A percentile compares a stretch with the other conserved stretches of the same genome.
These are phyloP conservation scores for Microcebus ravelobensis DNA, from an alignment of 2,113 vertebrate species.

Conservation along the genomic window DNA sequence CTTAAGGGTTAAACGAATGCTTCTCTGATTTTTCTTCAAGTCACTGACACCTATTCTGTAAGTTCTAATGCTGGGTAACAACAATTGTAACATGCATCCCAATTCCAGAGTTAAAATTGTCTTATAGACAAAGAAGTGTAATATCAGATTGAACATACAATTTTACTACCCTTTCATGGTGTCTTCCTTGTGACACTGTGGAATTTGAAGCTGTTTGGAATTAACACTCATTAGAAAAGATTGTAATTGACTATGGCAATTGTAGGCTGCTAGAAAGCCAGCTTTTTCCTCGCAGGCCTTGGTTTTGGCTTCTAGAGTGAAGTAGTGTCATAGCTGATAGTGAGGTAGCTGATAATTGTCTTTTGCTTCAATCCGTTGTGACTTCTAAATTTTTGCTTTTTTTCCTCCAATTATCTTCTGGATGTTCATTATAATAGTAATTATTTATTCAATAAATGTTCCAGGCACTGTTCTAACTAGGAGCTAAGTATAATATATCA, in stretches of 20 bases:
- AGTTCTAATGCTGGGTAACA: not conserved
- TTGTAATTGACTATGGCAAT: not conserved
- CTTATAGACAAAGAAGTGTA: slow-evolving; percentile 6
- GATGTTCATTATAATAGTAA: slow-evolving; percentile 1
- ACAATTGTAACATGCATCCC: not conserved
- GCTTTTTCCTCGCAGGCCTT: not conserved
- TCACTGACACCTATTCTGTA: not conserved
- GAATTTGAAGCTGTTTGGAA: slow-evolving; percentile 41
- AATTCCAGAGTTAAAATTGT: slow-evolving; percentile 5
- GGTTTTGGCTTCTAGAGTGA: not conserved
- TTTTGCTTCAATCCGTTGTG: slow-evolving; percentile 12
- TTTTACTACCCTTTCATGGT: not conserved
- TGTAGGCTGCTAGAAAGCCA: slow-evolving; percentile 11
- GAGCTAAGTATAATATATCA: not conserved
- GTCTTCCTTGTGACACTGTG: not conserved
- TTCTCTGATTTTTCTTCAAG: slow-evolving; percentile 4
- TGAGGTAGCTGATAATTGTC: not conserved
- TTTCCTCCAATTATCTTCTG: not conserved
- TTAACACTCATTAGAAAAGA: not conserved
- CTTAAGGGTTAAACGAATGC: slow-evolving; percentile 7
- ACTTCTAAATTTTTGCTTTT: not conserved
- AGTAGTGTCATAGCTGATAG: not conserved
- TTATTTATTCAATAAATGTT: not conserved
- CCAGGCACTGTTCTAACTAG: not conserved
- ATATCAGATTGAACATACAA: not conserved